A percentile compares a stretch with the other conserved stretches of the same genome.
These are phyloP conservation scores for Ctenomys sociabilis DNA, from an alignment of 2,113 vertebrate genomes.

Conservation along the genomic window DNA sequence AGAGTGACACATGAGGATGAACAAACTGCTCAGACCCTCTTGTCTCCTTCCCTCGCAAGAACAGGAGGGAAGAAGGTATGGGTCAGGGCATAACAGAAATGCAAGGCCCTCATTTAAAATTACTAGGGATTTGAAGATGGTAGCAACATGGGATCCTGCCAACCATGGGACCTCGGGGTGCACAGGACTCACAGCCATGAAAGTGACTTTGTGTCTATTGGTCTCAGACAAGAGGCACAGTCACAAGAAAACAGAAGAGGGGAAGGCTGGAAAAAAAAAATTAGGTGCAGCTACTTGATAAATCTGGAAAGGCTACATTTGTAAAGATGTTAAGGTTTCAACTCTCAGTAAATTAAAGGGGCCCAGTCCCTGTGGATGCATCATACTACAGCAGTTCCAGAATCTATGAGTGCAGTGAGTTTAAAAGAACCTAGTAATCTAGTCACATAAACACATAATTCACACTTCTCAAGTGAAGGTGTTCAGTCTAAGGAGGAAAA, in stretches of 20 bases:
- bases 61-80: not conserved
- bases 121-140: slow-evolving; percentile 27
- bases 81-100: not conserved
- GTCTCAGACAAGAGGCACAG: not conserved
- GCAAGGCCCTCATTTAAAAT: not conserved
- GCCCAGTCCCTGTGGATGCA: not conserved
- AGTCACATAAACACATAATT: not conserved
- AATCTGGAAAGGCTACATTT: not conserved
- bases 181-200: fast-evolving
- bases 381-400: not conserved
- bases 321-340: not conserved
- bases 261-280: not conserved
- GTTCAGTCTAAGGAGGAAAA: not conserved
- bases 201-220: not conserved
- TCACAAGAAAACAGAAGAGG: not conserved
- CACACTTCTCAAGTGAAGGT: not conserved
- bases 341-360: not conserved
- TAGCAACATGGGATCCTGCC: fast-evolving
- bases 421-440: not conserved
- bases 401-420: not conserved
- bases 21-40: not conserved
- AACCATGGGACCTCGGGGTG: not conserved
- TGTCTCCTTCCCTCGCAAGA: not conserved
- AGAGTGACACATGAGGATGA: not conserved
- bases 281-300: not conserved